Percentiles rank a stretch among this genome's conserved stretches.
phyloP scores from a whole-genome alignment of 2,113 vertebrate species.

The Seriola aureovittata region DNA sequence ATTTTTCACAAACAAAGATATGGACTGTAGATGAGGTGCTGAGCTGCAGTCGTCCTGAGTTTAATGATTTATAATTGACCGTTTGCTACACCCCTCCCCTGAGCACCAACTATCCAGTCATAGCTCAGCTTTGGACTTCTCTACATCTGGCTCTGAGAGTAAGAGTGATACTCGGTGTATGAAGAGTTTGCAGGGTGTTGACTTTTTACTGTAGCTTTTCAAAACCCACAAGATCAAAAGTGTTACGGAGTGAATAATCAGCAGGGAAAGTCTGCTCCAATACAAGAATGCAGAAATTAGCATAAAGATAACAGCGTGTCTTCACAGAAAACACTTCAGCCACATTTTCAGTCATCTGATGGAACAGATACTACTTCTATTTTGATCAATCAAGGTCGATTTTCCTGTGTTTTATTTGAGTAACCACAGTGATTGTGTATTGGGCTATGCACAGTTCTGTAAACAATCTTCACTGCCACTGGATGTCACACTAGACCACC shows the following conservation, averaged over 20 bases:
- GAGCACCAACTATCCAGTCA: background rate
- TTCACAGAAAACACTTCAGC: too few relatives aligned
- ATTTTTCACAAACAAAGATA: conserved; percentile 37
- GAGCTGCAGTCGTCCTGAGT: conserved; percentile 7
- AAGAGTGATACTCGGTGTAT: background rate
- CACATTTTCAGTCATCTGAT: too few relatives aligned
- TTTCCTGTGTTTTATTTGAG: too few relatives aligned
- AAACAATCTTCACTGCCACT: too few relatives aligned
- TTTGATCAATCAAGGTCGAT: too few relatives aligned
- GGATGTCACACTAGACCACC: too few relatives aligned
- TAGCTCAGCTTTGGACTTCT: background rate
- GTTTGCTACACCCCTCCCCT: background rate
- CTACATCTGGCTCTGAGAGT: background rate
- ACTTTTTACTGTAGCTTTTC: background rate
- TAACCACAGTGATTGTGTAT: too few relatives aligned
- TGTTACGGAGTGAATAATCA: background rate
- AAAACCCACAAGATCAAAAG: background rate
- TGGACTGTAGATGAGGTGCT: conserved; percentile 5
- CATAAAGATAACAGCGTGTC: too few relatives aligned
- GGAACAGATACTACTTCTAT: too few relatives aligned
- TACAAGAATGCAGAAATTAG: background rate
- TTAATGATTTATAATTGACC: conserved; percentile 16
- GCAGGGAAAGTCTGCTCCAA: background rate
- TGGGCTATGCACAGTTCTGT: too few relatives aligned
- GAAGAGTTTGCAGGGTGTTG: background rate